Conservation (phyloP, 2,888 invertebrate genomes). For the Listrodromus nycthemerus region DNA sequence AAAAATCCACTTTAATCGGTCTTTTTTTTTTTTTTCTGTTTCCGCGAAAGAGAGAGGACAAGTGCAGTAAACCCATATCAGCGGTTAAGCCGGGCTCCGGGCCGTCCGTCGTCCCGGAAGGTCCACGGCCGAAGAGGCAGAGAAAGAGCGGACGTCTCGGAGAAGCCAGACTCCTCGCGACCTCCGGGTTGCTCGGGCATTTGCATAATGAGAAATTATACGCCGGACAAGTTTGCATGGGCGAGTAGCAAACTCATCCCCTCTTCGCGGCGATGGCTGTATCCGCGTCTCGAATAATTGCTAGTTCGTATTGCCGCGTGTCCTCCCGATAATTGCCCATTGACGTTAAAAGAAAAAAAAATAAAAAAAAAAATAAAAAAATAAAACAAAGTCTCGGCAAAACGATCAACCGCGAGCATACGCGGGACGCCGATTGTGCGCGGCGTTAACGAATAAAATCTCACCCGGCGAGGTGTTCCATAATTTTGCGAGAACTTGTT, state of each 20-base stretch:
- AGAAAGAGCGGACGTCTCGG: constrained; percentile 28
- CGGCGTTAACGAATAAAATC: constrained; percentile 16
- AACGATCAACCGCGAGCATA: neutral
- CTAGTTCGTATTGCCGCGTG: constrained; percentile 68
- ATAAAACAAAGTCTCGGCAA: constrained; percentile 2
- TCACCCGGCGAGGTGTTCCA: constrained; percentile 20
- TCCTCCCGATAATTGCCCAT: constrained; percentile 61
- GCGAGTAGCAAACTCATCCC: constrained; percentile 12
- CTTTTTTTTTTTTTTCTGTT: too few relatives aligned
- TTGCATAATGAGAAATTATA: constrained; percentile 79
- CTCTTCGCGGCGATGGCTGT: constrained; percentile 20
- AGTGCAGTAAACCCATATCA: neutral
- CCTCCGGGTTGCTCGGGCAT: constrained; percentile 65
- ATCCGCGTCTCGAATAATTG: constrained; percentile 68
- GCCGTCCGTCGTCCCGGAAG: constrained; percentile 53
- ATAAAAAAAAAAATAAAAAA: constrained; percentile 12
- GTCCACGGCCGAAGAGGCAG: neutral
- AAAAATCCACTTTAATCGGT: too few relatives aligned
- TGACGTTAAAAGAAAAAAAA: constrained; percentile 14
- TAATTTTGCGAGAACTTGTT: constrained; percentile 55
- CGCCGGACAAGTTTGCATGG: constrained; percentile 60
- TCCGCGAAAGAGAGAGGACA: neutral
- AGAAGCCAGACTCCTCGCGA: constrained; percentile 53
- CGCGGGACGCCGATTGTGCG: too few relatives aligned
- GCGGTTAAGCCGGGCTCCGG: neutral